Evolutionary conservation across 2,888 invertebrate species (phyloP).

Genomic region (Trissolcus brochymenae): DNA sequence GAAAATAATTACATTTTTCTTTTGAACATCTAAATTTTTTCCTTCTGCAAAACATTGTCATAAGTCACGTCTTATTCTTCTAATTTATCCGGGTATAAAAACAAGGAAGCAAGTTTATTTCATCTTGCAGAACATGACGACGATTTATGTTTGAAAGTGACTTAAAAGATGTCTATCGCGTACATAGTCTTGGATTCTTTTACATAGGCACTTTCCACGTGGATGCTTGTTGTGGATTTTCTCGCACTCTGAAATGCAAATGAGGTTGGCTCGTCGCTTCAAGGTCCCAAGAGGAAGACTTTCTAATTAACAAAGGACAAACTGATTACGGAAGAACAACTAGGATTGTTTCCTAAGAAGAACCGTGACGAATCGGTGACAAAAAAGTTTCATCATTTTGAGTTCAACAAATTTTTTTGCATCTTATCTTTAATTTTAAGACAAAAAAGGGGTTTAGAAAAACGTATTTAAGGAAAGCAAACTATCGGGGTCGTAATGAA

Average conservation of each 20-base stretch:
- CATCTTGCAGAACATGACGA: background rate
- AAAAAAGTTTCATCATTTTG: background rate
- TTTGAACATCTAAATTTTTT: background rate
- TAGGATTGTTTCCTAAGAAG: conserved; percentile 7
- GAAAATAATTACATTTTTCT: background rate
- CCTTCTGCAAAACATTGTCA: no score
- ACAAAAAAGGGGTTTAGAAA: no score
- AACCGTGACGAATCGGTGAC: background rate
- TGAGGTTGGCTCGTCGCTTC: conserved; percentile 13
- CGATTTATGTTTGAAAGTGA: background rate
- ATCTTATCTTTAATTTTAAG: no score
- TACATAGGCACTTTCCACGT: conserved; percentile 19
- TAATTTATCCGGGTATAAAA: no score
- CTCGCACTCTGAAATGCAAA: conserved; percentile 30
- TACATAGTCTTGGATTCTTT: background rate
- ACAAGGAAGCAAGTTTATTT: no score
- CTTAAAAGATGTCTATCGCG: background rate
- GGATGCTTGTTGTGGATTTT: conserved; percentile 23
- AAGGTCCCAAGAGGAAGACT: conserved; percentile 30
- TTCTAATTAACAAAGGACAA: conserved; percentile 41
- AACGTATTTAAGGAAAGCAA: no score
- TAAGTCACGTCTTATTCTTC: background rate
- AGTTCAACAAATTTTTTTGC: no score
- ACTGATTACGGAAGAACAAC: conserved; percentile 8
- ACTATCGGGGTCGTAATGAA: conserved; percentile 15